phyloP scores from a whole-genome alignment of 2,113 vertebrate species.

The Spermophilus dauricus region DNA sequence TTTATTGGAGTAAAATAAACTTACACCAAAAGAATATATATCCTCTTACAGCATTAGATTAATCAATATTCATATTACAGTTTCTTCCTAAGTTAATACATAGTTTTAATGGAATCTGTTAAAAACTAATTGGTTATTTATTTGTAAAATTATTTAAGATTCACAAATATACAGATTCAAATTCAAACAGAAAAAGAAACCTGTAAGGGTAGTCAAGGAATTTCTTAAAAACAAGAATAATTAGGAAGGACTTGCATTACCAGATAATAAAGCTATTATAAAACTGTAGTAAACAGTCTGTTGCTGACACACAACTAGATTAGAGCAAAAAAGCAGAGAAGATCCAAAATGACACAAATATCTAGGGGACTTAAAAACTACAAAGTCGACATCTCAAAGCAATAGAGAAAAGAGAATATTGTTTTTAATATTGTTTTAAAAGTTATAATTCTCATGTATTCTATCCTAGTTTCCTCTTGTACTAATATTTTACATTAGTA shows the following conservation, averaged over 20 bases:
- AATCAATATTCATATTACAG: slow-evolving; percentile 42
- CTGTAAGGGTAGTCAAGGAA: background rate
- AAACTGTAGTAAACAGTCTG: slow-evolving; percentile 1
- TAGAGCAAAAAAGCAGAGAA: background rate
- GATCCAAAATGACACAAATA: background rate
- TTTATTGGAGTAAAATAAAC: background rate
- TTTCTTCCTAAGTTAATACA: background rate
- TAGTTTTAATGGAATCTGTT: background rate
- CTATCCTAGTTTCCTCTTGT: background rate
- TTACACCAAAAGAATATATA: background rate
- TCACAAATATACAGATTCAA: slow-evolving; percentile 45
- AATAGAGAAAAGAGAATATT: background rate
- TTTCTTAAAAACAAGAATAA: slow-evolving; percentile 30
- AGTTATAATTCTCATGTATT: background rate
- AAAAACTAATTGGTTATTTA: background rate
- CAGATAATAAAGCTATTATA: background rate
- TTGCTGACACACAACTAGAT: slow-evolving; percentile 10
- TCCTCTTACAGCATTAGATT: background rate
- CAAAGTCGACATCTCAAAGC: background rate
- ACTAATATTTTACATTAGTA: background rate
- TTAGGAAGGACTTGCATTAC: background rate
- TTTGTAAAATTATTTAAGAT: slow-evolving; percentile 29
- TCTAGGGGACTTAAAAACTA: background rate
- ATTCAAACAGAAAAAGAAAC: slow-evolving; percentile 11
- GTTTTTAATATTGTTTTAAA: background rate